Percentiles rank a stretch among this genome's conserved stretches.
These are phyloP conservation scores for Scaptomyza montana DNA, from an alignment of 1,140 invertebrate species.

Conservation along the genomic window DNA sequence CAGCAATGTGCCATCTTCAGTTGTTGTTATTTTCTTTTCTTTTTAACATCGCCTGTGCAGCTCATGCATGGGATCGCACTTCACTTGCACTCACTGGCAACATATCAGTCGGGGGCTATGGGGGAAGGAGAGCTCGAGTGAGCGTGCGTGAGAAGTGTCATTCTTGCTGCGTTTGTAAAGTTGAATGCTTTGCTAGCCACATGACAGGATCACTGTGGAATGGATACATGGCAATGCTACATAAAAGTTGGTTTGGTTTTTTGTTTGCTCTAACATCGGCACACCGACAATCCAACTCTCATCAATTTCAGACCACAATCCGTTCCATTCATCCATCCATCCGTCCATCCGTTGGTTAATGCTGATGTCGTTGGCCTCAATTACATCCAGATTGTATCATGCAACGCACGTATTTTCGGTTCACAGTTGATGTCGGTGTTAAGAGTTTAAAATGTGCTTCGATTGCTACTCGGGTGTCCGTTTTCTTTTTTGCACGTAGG, in stretches of 20 bases:
- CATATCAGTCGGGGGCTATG: slow-evolving; percentile 14
- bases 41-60: slow-evolving; percentile 21
- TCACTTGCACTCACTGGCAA: slow-evolving; percentile 62
- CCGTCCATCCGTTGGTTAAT: neutral
- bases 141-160: slow-evolving; percentile 28
- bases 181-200: slow-evolving; percentile 64
- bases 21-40: slow-evolving; percentile 7
- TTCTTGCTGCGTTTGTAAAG: slow-evolving; percentile 72
- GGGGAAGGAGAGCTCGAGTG: neutral
- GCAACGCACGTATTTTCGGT: slow-evolving; percentile 71
- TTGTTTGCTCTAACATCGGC: slow-evolving; percentile 41
- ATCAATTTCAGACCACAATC: slow-evolving; percentile 61
- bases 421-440: slow-evolving; percentile 78
- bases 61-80: slow-evolving; percentile 47
- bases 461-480: slow-evolving; percentile 6
- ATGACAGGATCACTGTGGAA: slow-evolving; percentile 30
- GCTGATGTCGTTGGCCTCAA: slow-evolving; percentile 60
- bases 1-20: slow-evolving; percentile 41
- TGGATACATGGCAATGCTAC: slow-evolving; percentile 16
- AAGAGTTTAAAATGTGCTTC: slow-evolving; percentile 80
- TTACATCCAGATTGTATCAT: slow-evolving; percentile 64
- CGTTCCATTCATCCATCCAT: slow-evolving; percentile 12
- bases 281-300: slow-evolving; percentile 52
- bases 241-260: slow-evolving; percentile 17
- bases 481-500: slow-evolving; percentile 47